Conservation (phyloP, 2,113 vertebrate genomes). For the Australoheros scitulus region DNA sequence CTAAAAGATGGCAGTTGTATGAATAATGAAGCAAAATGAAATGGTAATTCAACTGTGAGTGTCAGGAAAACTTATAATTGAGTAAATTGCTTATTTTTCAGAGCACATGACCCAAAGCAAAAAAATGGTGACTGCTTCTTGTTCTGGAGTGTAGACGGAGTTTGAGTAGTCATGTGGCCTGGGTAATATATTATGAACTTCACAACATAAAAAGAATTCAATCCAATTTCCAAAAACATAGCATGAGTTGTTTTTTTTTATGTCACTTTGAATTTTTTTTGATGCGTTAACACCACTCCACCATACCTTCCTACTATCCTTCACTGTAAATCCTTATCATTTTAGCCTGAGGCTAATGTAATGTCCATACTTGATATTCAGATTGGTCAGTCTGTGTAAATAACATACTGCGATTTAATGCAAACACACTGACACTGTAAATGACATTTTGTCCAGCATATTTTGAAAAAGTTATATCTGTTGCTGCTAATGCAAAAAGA, state of each 20-base stretch:
- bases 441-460: not conserved
- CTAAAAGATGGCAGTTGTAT: slow-evolving; percentile 57
- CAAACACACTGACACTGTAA: slow-evolving; percentile 7
- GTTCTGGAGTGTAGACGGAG: slow-evolving; percentile 28
- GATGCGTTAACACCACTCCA: slow-evolving; percentile 3
- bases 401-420: not conserved
- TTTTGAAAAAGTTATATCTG: not conserved
- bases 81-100: slow-evolving; percentile 53
- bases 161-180: slow-evolving; percentile 18
- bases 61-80: slow-evolving; percentile 58
- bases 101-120: slow-evolving; percentile 35
- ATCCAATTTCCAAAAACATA: not conserved
- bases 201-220: not conserved
- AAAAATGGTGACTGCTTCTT: slow-evolving; percentile 11
- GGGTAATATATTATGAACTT: slow-evolving; percentile 23
- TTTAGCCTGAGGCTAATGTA: not conserved
- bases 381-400: slow-evolving; percentile 1
- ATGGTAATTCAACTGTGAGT: slow-evolving; percentile 64
- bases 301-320: not conserved
- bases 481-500: slow-evolving; percentile 10
- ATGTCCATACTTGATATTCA: slow-evolving; percentile 7
- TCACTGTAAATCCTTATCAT: not conserved
- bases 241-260: not conserved
- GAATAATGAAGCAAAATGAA: slow-evolving; percentile 70
- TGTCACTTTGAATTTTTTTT: slow-evolving; percentile 9